A percentile compares a stretch with the other conserved stretches of the same genome.
phyloP scores from a whole-genome alignment of 1,140 invertebrate genomes.

The Maniola jurtina region DNA sequence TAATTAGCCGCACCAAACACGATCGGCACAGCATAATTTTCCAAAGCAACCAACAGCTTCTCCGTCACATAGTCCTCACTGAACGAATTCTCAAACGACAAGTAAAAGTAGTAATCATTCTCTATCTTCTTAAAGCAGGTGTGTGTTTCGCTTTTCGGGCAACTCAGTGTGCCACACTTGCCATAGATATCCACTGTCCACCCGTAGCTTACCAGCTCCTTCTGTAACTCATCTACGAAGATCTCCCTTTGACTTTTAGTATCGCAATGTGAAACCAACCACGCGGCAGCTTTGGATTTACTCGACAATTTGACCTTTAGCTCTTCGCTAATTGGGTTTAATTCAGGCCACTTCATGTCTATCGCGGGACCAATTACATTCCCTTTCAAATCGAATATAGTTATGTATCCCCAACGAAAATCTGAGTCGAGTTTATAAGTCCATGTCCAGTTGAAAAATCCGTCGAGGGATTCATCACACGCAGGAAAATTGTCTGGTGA shows the following conservation, averaged over 20 bases:
- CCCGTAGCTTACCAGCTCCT: conserved; percentile 29
- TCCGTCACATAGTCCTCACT: conserved; percentile 43
- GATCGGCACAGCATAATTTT: conserved; percentile 37
- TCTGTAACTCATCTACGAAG: conserved; percentile 32
- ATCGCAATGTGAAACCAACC: conserved; percentile 53
- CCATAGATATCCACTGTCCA: conserved; percentile 41
- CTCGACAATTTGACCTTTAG: conserved; percentile 43
- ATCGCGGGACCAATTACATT: conserved; percentile 48
- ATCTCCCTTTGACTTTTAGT: conserved; percentile 39
- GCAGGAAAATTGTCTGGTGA: conserved; percentile 54
- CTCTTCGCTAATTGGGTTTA: conserved; percentile 44
- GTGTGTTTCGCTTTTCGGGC: conserved; percentile 26
- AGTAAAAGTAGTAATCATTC: conserved; percentile 44
- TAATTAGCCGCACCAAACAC: conserved; percentile 39
- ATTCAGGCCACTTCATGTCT: conserved; percentile 53
- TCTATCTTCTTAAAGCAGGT: conserved; percentile 35
- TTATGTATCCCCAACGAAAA: conserved; percentile 78
- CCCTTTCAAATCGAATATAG: conserved; percentile 49
- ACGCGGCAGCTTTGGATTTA: conserved; percentile 46
- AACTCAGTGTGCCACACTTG: conserved; percentile 33
- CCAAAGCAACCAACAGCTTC: conserved; percentile 37
- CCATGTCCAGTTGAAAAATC: conserved; percentile 83
- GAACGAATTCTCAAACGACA: conserved; percentile 43
- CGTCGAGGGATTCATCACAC: conserved; percentile 44
- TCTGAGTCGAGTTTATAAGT: conserved; percentile 84